Base-by-base conservation (phyloP, 2,888 invertebrate species). In the Drosophila ustulata region DNA sequence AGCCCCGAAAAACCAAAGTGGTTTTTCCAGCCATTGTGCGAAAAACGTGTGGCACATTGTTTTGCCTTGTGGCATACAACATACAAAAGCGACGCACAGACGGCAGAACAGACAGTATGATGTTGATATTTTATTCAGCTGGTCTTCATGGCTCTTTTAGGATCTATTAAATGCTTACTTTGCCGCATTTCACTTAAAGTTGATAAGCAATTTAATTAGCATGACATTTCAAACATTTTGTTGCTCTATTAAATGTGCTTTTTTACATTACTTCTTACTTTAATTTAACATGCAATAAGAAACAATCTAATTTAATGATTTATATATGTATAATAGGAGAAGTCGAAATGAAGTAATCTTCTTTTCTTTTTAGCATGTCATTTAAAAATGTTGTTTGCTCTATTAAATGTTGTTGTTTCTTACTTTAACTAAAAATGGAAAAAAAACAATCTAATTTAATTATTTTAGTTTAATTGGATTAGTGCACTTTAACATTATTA, bases 41-140 rank as follows among this genome's bases (percentile, higher is more conserved):
- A 56, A 66, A 75, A 72, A 71, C 69, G 70, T 68, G 73, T 68
- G 73, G 82, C 79, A 63, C 76, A 81, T 83, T 86, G 81, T 83
- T 70, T 66, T 65, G 75, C 11, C 7, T 68, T 75, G 52, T 71
- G 61, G 32, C 32, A 41, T 39, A 43, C 28, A 55, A 53, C 51
- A 18, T 18, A 18, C 18, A 46, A n/a, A 9, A 51, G 8, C 9
- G 5, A 23, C 8, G 23, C 49, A 28, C 26, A 62, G 28, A 56
- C 51, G 8, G 30, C 3, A 5, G 8, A 23, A 45, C 23, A 32
- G 18, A 28, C 18, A 9, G 9, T 28, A n/a, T 6, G n/a, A 18
- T 13, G 37, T 13, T 8, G 25, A 49, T 49, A 18, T 50, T 58
- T 49, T 30, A 57, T 58, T 49, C 39, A 49, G 13, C 57, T 50